Evolutionary conservation across 2,888 invertebrate genomes (phyloP), one percentile per base, ranked within the genome.

Genomic region (Leistus spinibarbis): DNA sequence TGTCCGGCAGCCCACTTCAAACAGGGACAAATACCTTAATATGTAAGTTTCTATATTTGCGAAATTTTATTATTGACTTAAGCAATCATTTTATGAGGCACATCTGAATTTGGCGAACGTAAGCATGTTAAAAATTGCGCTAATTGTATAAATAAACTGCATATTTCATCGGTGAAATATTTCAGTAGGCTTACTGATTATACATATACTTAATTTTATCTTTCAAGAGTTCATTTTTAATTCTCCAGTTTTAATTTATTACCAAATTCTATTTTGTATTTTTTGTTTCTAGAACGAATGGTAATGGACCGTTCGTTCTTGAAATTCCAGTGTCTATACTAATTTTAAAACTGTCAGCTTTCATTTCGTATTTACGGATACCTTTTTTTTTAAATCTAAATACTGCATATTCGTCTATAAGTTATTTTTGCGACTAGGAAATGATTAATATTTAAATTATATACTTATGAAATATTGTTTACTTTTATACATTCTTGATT

Each of bases 261-360:
- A 24, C 24, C 3, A 24, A 24, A 24, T 4, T 24, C 40, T 40
- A 40, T 40, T 40, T 40, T 60, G 17, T 60, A 60, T 60, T 60
- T 60, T 60, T 22, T 16, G n/a, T 60, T 40, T 60, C 60, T 60
- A 20, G 60, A 60, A 9, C 60, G 60, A 60, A 60, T 20, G 19
- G 19, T 60, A 60, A 60, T 60, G 60, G 22, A 60, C 60, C 60
- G 17, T 60, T 60, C 60, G 17, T 10, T 60, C 60, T 60, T 60
- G 60, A 60, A 60, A 60, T 60, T 16, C 60, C 60, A 60, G 19
- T 19, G 57, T 19, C 1, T 5, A 40, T 40, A 13, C 40, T 40
- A 40, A 40, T 10, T 40, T 24, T 24, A 24, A 24, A 24, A 24
- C 3, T 24, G n/a, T 7, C 24, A 24, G 24, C 3, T 7, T 24